phyloP scores from a whole-genome alignment of 2,797 vertebrate genomes.

The Sphenopsis melanotis region DNA sequence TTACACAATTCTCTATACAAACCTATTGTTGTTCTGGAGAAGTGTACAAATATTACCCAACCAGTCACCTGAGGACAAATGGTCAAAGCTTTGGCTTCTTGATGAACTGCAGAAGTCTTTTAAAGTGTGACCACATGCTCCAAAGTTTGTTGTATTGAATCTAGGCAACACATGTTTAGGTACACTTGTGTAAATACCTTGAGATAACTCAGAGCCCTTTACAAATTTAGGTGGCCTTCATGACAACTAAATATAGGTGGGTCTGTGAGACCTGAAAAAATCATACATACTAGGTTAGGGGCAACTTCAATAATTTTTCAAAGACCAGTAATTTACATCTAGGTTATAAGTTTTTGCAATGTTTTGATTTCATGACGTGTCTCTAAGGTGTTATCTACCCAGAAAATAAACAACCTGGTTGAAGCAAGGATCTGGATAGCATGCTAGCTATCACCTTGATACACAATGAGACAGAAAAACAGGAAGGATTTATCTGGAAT shows the following conservation, averaged over 20 bases:
- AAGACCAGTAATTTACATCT: background rate
- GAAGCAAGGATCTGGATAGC: background rate
- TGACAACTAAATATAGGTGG: background rate
- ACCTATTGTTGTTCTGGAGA: background rate
- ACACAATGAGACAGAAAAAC: background rate
- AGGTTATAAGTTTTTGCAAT: background rate
- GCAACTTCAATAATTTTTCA: background rate
- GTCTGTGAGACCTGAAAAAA: background rate
- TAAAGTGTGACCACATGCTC: background rate
- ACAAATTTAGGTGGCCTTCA: background rate
- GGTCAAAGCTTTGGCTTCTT: background rate
- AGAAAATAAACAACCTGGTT: background rate
- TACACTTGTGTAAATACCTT: background rate
- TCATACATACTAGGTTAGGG: background rate
- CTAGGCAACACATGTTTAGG: background rate
- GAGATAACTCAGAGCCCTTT: background rate
- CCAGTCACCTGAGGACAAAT: background rate
- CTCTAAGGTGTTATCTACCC: background rate
- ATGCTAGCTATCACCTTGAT: background rate
- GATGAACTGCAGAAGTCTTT: conserved; percentile 14
- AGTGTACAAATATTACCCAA: background rate
- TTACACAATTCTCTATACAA: background rate
- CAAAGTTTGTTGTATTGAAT: conserved; percentile 18
- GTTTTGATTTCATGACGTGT: background rate
- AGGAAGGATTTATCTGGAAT: background rate